phyloP scores from a whole-genome alignment of 2,888 invertebrate species.

The Conomelus anceps region DNA sequence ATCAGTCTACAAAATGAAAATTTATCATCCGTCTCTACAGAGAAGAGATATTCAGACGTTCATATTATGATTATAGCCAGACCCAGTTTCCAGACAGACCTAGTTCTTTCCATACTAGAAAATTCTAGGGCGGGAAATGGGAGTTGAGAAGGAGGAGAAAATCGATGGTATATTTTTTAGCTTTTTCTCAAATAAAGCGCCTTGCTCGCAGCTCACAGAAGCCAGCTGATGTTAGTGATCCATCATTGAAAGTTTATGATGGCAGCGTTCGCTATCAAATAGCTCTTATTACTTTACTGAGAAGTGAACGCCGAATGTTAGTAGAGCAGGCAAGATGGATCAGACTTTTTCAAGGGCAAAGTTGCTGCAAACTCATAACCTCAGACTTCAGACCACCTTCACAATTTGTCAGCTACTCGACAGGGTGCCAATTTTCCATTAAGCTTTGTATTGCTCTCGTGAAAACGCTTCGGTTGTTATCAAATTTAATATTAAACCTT shows the following conservation, averaged over 20 bases:
- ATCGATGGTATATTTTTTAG: not conserved
- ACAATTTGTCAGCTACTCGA: not conserved
- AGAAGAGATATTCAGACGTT: not conserved
- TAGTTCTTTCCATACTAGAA: not conserved
- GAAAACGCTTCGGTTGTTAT: not conserved
- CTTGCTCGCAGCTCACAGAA: not conserved
- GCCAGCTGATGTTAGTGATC: not conserved
- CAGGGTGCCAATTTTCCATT: not conserved
- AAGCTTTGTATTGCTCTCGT: not conserved
- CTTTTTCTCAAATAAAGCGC: not conserved
- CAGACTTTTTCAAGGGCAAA: not conserved
- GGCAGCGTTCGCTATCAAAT: not conserved
- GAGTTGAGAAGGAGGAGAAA: not conserved
- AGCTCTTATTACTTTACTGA: not conserved
- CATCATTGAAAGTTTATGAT: not conserved
- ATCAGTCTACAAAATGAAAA: too few species aligned
- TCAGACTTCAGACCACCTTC: not conserved
- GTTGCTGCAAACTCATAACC: not conserved
- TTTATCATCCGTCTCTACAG: too few species aligned
- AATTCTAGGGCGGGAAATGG: not conserved
- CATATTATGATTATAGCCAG: not conserved
- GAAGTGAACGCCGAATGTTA: not conserved
- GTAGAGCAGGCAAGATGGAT: not conserved
- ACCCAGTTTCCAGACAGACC: not conserved
- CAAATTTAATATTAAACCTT: not conserved